Evolutionary conservation across 2,113 vertebrate species (phyloP).

Genomic region (Pomatostomus ruficeps): DNA sequence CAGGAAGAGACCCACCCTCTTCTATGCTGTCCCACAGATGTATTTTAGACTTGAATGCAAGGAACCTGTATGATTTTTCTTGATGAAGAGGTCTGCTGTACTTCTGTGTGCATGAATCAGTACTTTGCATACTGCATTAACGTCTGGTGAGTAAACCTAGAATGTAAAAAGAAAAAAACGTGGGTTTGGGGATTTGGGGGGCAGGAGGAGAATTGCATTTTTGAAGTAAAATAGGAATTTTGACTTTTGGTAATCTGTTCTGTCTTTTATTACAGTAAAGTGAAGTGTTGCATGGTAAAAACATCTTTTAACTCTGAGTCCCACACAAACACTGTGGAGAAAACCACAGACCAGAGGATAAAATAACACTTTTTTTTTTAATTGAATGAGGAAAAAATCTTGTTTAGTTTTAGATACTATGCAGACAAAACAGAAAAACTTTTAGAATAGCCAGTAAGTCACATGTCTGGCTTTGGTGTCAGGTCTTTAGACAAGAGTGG

Average conservation of each 20-base stretch:
- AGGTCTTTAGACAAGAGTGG: neutral
- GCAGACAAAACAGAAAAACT: neutral
- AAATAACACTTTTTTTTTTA: neutral
- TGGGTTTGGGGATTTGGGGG: fast-evolving
- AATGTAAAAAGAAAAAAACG: neutral
- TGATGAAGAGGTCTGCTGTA: neutral
- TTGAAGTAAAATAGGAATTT: neutral
- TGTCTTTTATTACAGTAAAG: neutral
- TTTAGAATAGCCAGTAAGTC: neutral
- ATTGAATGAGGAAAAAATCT: neutral
- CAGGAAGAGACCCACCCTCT: neutral
- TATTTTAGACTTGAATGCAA: neutral
- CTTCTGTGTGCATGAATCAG: neutral
- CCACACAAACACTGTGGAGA: neutral
- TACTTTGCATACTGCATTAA: neutral
- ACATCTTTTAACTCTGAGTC: neutral
- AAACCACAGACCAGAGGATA: neutral
- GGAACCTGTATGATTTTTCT: neutral
- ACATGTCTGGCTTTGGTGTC: neutral
- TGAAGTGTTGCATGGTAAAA: neutral
- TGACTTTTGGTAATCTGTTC: neutral
- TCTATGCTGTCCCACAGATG: neutral
- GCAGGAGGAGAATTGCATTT: fast-evolving
- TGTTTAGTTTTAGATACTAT: neutral
- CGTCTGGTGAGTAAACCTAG: neutral